Evolutionary conservation across 1,140 invertebrate species (phyloP), one percentile per base, ranked within the genome.

Genomic region (Mizuhopecten yessoensis): DNA sequence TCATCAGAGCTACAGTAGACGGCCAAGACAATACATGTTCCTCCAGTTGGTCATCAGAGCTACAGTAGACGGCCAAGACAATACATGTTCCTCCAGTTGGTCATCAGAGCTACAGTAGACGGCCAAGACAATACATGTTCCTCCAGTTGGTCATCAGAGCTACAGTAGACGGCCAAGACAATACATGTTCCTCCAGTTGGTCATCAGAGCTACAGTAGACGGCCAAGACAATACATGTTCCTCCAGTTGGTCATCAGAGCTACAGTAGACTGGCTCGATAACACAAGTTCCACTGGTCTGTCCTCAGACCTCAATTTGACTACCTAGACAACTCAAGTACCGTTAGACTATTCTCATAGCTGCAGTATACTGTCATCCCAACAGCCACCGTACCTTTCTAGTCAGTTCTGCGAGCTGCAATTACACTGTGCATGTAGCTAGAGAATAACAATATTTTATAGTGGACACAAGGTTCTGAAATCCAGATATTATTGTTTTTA

Each of bases 401-500:
- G 57, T 75, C 57, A 75, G 57, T 29, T 75, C 9, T 75, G 57
- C n/a, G 17, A 49, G 45, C 1, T 49, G 45, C 45, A 20, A n/a
- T n/a, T n/a, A n/a, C n/a, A n/a, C n/a, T n/a, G n/a, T n/a, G 36
- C 36, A 39, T n/a, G 20, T 49, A 75, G 42, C 9, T 45, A 45
- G n/a, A 75, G 3, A 1, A n/a, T n/a, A 75, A 75, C 9, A n/a
- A n/a, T n/a, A n/a, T n/a, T n/a, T n/a, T n/a, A n/a, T n/a, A n/a
- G n/a, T n/a, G 15, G 5, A 39, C 36, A 5, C 45, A 49, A 20
- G 45, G 20, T n/a, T 29, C 23, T 9, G 57, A 75, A 75, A 75
- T 75, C 57, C 57, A 75, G 57, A 75, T 7, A 75, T 29, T 29
- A n/a, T 75, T 75, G 57, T 75, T 75, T 75, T 75, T 75, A 75